Conservation (phyloP, 2,797 vertebrate species). For the Labeo calbasu region DNA sequence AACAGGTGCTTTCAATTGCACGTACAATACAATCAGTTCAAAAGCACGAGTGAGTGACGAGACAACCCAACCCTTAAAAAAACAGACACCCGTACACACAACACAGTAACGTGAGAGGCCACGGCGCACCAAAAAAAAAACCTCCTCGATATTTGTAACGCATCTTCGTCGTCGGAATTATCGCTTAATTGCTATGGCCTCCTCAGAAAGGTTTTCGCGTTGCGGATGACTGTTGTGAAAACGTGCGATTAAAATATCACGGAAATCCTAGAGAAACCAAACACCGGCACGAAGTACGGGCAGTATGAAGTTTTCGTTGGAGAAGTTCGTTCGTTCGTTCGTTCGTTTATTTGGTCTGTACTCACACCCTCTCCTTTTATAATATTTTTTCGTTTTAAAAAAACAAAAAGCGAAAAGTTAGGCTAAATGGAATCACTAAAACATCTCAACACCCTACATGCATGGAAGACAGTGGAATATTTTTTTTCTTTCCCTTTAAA, state of each 20-base stretch:
- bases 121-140: conserved; percentile 67
- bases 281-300: conserved; percentile 68
- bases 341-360: conserved; percentile 81
- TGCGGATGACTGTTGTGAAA: conserved; percentile 38
- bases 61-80: conserved; percentile 55
- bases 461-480: conserved; percentile 83
- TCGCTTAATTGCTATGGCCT: conserved; percentile 70
- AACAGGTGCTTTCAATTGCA: conserved; percentile 61
- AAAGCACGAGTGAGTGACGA: conserved; percentile 65
- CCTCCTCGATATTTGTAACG: conserved; percentile 68
- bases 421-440: conserved; percentile 72
- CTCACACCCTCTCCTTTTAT: conserved; percentile 70
- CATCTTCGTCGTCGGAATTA: conserved; percentile 73
- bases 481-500: conserved; percentile 63
- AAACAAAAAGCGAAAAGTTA: conserved; percentile 67
- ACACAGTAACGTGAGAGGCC: conserved; percentile 69
- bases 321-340: conserved; percentile 68
- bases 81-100: conserved; percentile 42
- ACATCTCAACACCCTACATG: conserved; percentile 82
- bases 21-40: conserved; percentile 70
- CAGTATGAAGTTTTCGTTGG: conserved; percentile 51
- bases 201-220: neutral
- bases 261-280: conserved; percentile 64
- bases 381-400: conserved; percentile 67
- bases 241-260: conserved; percentile 44